A percentile compares a stretch with the other conserved stretches of the same genome.
Conservation (phyloP, 2,113 vertebrate species). For the Pseudolaguvia tuberculata region DNA sequence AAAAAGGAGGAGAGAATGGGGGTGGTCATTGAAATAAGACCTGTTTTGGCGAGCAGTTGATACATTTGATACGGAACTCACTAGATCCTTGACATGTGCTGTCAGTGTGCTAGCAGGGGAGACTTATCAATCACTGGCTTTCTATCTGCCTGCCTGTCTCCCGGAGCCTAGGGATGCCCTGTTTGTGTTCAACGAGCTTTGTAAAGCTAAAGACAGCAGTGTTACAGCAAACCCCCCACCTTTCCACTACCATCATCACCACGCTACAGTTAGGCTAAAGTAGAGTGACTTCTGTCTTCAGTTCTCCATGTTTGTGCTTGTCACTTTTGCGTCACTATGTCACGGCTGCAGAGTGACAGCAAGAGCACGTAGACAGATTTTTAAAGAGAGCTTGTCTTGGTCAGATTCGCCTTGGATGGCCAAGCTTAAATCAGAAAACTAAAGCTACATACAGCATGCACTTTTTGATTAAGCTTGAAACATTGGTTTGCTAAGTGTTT, state of each 20-base stretch:
- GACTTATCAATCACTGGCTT: slow-evolving; percentile 78
- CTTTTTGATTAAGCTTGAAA: neutral
- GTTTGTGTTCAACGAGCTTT: slow-evolving; percentile 62
- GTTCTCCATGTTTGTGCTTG: slow-evolving; percentile 41
- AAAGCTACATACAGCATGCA: neutral
- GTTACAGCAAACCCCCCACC: slow-evolving; percentile 36
- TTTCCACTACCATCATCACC: slow-evolving; percentile 16
- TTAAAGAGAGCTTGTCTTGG: neutral
- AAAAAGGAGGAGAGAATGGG: slow-evolving; percentile 26
- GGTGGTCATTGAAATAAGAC: slow-evolving; percentile 49
- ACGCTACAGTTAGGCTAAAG: slow-evolving; percentile 10
- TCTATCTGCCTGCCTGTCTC: slow-evolving; percentile 77
- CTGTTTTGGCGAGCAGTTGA: slow-evolving; percentile 60
- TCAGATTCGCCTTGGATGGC: neutral
- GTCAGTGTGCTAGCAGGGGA: slow-evolving; percentile 71
- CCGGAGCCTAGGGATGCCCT: slow-evolving; percentile 67
- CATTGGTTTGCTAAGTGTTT: neutral
- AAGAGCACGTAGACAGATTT: neutral
- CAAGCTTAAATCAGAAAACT: neutral
- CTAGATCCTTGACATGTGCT: slow-evolving; percentile 71
- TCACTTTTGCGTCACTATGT: slow-evolving; percentile 41
- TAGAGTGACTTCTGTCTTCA: slow-evolving; percentile 22
- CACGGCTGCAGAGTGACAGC: neutral
- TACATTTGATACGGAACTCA: slow-evolving; percentile 68
- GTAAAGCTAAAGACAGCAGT: slow-evolving; percentile 39